Percentiles rank a stretch among this genome's conserved stretches.
These are phyloP conservation scores for Cryptus armator DNA, from an alignment of 2,888 invertebrate species.

Conservation along the genomic window DNA sequence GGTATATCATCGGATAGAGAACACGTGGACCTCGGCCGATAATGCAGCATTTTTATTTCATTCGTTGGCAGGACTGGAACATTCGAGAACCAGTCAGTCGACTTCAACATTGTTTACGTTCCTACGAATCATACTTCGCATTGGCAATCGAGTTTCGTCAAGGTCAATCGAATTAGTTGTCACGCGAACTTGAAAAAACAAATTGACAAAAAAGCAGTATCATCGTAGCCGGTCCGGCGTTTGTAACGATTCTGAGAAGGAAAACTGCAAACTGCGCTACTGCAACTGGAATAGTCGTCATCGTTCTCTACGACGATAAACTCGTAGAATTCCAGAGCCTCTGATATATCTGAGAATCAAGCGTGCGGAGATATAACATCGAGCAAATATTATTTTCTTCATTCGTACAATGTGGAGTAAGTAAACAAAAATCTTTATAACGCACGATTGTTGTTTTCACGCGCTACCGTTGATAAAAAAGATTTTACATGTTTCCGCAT, in stretches of 20 bases:
- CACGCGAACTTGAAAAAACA: not conserved
- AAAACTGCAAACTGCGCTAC: not conserved
- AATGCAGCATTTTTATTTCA: not conserved
- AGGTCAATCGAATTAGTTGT: not conserved
- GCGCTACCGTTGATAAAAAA: too few species aligned
- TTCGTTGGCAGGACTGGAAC: not conserved
- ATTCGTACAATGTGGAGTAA: not conserved
- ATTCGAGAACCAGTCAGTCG: not conserved
- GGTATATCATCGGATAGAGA: too few species aligned
- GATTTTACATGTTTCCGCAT: not conserved
- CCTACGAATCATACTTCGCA: not conserved
- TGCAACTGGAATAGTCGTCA: not conserved
- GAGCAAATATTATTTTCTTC: not conserved
- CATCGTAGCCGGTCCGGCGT: not conserved
- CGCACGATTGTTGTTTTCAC: not conserved
- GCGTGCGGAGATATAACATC: not conserved
- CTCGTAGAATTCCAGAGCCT: not conserved
- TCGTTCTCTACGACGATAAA: not conserved
- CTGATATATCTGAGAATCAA: not conserved
- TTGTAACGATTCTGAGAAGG: too few species aligned
- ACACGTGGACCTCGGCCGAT: not conserved
- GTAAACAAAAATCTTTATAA: not conserved
- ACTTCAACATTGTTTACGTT: not conserved
- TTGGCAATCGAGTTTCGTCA: not conserved
- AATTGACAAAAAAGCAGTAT: conserved; percentile 2